Evolutionary conservation across 1,140 invertebrate genomes (phyloP), one percentile per base, ranked within the genome.

Genomic region (Sycobia sp.): DNA sequence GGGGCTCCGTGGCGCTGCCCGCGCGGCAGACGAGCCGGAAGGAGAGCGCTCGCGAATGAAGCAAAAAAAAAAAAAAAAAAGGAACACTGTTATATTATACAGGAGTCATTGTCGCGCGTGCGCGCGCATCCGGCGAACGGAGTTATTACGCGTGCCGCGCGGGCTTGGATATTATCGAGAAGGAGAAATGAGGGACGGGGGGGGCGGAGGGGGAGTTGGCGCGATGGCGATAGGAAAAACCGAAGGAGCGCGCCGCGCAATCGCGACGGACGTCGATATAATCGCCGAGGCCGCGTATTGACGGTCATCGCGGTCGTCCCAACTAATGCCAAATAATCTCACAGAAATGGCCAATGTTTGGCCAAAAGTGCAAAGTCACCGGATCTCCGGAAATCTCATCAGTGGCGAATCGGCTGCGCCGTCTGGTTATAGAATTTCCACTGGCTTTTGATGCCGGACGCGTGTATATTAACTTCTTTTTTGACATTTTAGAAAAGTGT

Each of bases 181-280:
- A 44, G 43, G 32, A 47, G 46, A 49, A 38, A 41, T 13, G 7
- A n/a, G 18, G 14, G 34, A 34, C 1, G 23, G 11, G 18, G 36
- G 14, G n/a, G 36, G 11, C 8, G 22, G 23, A 4, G 38, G 18
- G 9, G 3, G 16, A 50, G 16, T 53, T 57, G 20, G 27, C 3
- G 58, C 23, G n/a, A 36, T 27, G 13, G 39, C 34, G 50, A 25
- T 29, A 44, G 39, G 47, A 53, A 51, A 53, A 53, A 36, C 47
- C 27, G 22, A 32, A 39, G 29, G 39, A 46, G 66, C 54, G 41
- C 27, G 44, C 60, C 67, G 69, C 67, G 67, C 74, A 76, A 75
- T 76, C 70, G 70, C 73, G 73, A 76, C 74, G 69, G 75, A 76
- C 75, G 67, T n/a, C 64, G 68, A n/a, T n/a, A 75, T 76, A 76